Evolutionary conservation across 2,888 invertebrate species (phyloP).

Genomic region (Ptilodon capucinus): DNA sequence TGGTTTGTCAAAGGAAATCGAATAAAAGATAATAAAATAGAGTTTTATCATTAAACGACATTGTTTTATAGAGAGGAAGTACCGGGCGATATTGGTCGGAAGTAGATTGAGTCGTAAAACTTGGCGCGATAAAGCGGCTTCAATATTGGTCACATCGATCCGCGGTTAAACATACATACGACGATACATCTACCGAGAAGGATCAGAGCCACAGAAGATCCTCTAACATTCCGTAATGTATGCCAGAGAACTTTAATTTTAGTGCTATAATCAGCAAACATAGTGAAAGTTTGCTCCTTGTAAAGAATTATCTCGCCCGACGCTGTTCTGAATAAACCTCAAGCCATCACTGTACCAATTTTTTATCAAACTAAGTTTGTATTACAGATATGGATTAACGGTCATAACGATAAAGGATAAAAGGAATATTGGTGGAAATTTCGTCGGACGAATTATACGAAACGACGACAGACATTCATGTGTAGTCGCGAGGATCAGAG

Average conservation of each 20-base stretch:
- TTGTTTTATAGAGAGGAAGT: constrained; percentile 42
- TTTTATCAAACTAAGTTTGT: constrained; percentile 4
- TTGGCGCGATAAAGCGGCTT: constrained; percentile 24
- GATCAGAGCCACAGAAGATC: no score
- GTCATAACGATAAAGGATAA: constrained; percentile 14
- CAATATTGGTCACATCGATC: constrained; percentile 25
- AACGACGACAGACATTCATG: constrained; percentile 23
- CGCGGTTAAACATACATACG: constrained; percentile 19
- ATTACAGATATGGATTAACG: constrained; percentile 26
- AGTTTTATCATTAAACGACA: constrained; percentile 33
- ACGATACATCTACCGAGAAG: background rate
- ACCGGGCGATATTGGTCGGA: constrained; percentile 38
- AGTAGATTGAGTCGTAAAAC: constrained; percentile 34
- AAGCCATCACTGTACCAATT: background rate
- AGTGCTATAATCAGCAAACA: no score
- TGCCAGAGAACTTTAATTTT: no score
- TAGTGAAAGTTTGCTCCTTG: no score
- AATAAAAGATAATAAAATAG: constrained; percentile 30
- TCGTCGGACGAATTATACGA: constrained; percentile 25
- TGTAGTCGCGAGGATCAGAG: constrained; percentile 25
- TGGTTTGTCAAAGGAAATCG: constrained; percentile 1
- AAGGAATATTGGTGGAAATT: constrained; percentile 7
- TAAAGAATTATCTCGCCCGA: no score
- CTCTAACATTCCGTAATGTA: no score
- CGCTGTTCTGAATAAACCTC: no score